phyloP scores from a whole-genome alignment of 2,797 vertebrate genomes.

The Glyptemys insculpta region DNA sequence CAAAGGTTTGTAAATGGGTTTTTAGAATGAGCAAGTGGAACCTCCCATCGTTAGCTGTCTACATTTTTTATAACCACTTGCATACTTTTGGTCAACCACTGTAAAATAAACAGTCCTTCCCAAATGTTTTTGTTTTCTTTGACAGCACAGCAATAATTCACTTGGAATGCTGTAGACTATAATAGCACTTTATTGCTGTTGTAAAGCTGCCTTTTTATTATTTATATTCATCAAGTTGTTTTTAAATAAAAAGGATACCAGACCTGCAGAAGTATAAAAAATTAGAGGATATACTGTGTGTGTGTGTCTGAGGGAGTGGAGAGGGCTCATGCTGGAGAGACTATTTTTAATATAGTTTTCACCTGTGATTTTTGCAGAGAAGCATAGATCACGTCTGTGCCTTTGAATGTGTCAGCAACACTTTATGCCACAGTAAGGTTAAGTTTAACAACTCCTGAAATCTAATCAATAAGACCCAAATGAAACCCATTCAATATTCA shows the following conservation, averaged over 20 bases:
- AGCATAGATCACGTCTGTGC: not conserved
- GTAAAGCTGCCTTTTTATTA: slow-evolving; percentile 70
- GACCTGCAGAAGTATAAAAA: slow-evolving; percentile 33
- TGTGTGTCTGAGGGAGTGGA: not conserved
- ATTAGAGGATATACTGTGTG: slow-evolving; percentile 35
- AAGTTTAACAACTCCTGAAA: slow-evolving; percentile 33
- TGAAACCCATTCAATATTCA: not conserved
- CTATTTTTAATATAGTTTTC: slow-evolving; percentile 1
- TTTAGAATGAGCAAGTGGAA: slow-evolving; percentile 79
- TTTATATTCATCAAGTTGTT: slow-evolving; percentile 67
- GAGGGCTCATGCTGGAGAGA: not conserved
- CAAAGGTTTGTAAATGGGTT: slow-evolving; percentile 81
- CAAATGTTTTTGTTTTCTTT: slow-evolving; percentile 88
- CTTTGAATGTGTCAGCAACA: slow-evolving; percentile 33
- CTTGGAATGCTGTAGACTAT: slow-evolving; percentile 77
- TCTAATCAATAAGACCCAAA: not conserved
- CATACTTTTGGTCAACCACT: slow-evolving; percentile 89
- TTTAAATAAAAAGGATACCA: slow-evolving; percentile 66
- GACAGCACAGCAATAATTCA: slow-evolving; percentile 84
- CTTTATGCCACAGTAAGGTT: not conserved
- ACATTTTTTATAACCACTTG: slow-evolving; percentile 84
- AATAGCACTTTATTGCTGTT: slow-evolving; percentile 74
- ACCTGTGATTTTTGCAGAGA: not conserved
- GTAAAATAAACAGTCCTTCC: slow-evolving; percentile 88
- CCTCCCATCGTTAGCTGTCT: slow-evolving; percentile 82